phyloP scores from a whole-genome alignment of 1,140 invertebrate genomes.

The Tetramorium alpestre region DNA sequence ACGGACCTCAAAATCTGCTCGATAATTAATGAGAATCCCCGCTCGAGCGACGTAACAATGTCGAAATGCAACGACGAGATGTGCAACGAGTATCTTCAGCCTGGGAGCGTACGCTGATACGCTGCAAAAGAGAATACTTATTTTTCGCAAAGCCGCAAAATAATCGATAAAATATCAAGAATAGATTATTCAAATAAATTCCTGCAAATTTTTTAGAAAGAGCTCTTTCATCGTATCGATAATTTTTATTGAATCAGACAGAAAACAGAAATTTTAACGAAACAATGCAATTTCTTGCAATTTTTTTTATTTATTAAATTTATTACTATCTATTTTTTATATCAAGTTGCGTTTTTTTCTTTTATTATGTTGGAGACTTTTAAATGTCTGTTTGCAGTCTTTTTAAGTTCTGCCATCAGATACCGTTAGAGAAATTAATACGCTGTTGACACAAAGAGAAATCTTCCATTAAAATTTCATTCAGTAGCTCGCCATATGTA shows the following conservation, averaged over 20 bases:
- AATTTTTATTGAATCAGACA: neutral
- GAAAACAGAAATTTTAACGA: neutral
- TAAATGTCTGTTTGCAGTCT: neutral
- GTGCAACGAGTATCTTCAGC: neutral
- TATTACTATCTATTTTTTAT: neutral
- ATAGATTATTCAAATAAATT: neutral
- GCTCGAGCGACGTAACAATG: constrained; percentile 8
- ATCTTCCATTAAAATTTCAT: constrained; percentile 18
- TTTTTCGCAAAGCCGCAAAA: neutral
- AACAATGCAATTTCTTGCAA: neutral
- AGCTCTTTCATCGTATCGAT: neutral
- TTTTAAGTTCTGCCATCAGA: neutral
- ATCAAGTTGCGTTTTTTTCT: neutral
- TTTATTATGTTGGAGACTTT: neutral
- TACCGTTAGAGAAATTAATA: constrained; percentile 20
- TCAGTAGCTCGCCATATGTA: constrained; percentile 22
- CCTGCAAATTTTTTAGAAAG: neutral
- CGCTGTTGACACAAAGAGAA: neutral
- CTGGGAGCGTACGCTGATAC: neutral
- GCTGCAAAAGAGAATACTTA: neutral
- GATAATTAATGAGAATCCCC: constrained; percentile 68
- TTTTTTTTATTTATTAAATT: neutral
- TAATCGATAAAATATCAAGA: neutral
- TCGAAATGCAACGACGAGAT: constrained; percentile 8
- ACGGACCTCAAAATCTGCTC: constrained; percentile 63